Percentiles rank a stretch among this genome's conserved stretches.
phyloP scores from a whole-genome alignment of 2,888 invertebrate genomes.

The Nomada flava region DNA sequence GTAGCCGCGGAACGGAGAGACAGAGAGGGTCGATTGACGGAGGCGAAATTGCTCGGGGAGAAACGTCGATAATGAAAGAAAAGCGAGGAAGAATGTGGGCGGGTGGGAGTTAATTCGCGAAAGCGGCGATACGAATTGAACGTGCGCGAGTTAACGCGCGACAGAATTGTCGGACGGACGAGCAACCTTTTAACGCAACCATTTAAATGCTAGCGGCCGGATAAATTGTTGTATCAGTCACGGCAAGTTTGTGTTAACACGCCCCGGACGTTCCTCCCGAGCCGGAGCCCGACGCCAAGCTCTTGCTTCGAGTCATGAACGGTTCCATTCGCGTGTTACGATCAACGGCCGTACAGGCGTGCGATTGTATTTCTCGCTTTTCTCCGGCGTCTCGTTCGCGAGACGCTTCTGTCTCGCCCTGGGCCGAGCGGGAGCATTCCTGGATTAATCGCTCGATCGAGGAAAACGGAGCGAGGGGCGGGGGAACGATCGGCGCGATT shows the following conservation, averaged over 20 bases:
- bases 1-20: neutral
- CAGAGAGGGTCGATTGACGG: neutral
- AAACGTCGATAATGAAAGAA: slow-evolving; percentile 44
- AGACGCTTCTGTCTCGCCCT: neutral
- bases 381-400: neutral
- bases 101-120: slow-evolving; percentile 76
- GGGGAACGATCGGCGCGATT: slow-evolving; percentile 5
- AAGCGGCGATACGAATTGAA: slow-evolving; percentile 80
- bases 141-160: slow-evolving; percentile 80
- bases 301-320: slow-evolving; percentile 64
- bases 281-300: slow-evolving; percentile 70
- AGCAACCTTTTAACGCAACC: slow-evolving; percentile 77
- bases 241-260: slow-evolving; percentile 81
- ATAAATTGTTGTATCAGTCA: slow-evolving; percentile 83
- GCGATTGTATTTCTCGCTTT: neutral
- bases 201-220: slow-evolving; percentile 80
- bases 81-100: slow-evolving; percentile 70
- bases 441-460: neutral
- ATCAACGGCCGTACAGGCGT: neutral
- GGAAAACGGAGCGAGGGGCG: neutral
- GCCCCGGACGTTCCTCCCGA: slow-evolving; percentile 37
- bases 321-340: neutral
- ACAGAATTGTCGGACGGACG: slow-evolving; percentile 74
- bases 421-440: too few relatives aligned
- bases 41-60: neutral